These are phyloP conservation scores for Philonicus albiceps DNA, from an alignment of 2,888 invertebrate species.

Conservation along the genomic window DNA sequence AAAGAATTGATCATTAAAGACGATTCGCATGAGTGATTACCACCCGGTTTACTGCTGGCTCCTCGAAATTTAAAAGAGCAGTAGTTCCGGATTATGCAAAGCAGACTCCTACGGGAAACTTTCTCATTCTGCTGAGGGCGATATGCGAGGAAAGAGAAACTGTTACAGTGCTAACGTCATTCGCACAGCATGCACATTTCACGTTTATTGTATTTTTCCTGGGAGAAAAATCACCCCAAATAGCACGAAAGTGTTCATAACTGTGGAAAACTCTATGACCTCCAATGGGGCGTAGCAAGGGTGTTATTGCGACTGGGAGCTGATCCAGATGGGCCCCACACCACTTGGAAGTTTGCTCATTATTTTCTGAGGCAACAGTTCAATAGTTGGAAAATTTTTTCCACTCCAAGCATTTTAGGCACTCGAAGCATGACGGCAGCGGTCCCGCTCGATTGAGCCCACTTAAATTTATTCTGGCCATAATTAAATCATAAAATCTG, in stretches of 20 bases:
- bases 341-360: background rate
- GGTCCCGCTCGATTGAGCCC: background rate
- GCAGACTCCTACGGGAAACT: background rate
- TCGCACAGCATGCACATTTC: background rate
- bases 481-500: background rate
- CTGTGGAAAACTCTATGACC: background rate
- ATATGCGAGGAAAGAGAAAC: background rate
- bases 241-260: background rate
- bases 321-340: background rate
- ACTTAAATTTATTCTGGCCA: background rate
- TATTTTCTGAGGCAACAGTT: background rate
- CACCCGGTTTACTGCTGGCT: background rate
- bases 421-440: background rate
- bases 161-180: background rate
- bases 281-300: background rate
- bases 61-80: background rate
- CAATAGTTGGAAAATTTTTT: background rate
- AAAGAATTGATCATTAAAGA: background rate
- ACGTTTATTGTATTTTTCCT: background rate
- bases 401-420: background rate
- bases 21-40: background rate
- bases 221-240: background rate
- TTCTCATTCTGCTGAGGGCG: background rate
- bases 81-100: slow-evolving; percentile 8
- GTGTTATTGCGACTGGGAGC: background rate